These are phyloP conservation scores for Beroe forskalii DNA, from an alignment of 37 sponge, comb jelly and placozoan genomes.

Conservation along the genomic window DNA sequence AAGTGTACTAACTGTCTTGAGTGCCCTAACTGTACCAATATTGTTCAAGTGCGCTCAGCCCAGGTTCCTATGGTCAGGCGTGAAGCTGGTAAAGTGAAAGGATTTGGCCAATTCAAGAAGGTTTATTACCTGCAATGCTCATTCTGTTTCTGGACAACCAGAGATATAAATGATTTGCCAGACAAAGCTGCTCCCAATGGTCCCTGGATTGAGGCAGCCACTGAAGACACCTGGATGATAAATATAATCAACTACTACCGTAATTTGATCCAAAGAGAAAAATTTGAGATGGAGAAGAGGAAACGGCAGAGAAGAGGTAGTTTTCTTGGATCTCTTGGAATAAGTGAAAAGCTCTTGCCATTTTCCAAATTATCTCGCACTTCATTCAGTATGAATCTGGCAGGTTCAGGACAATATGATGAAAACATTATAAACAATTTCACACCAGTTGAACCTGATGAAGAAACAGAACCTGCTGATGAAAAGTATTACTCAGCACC, in stretches of 20 bases:
- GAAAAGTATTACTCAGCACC: slow-evolving; percentile 28
- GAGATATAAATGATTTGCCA: slow-evolving; percentile 31
- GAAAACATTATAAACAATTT: slow-evolving; percentile 53
- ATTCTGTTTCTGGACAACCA: slow-evolving; percentile 62
- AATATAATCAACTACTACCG: slow-evolving; percentile 28
- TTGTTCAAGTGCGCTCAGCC: slow-evolving; percentile 53
- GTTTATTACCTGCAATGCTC: slow-evolving; percentile 59
- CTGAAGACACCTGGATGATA: slow-evolving; percentile 38
- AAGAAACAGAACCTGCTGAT: slow-evolving; percentile 60
- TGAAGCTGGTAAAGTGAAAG: slow-evolving; percentile 47
- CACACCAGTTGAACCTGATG: slow-evolving; percentile 2
- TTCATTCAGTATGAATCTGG: slow-evolving; percentile 55
- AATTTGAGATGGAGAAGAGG: slow-evolving; percentile 59
- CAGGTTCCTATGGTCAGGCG: slow-evolving; percentile 47
- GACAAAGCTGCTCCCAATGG: slow-evolving; percentile 48
- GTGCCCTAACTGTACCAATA: slow-evolving; percentile 61
- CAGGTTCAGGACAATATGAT: slow-evolving; percentile 46
- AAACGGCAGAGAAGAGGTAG: slow-evolving; percentile 59
- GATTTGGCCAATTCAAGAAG: slow-evolving; percentile 52
- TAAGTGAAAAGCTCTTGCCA: slow-evolving; percentile 52
- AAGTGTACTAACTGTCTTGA: slow-evolving; percentile 21
- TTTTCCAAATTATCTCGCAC: slow-evolving; percentile 28
- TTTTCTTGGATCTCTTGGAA: slow-evolving; percentile 60
- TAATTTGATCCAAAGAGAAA: slow-evolving; percentile 53
- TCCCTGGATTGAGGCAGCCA: slow-evolving; percentile 30